phyloP scores from a whole-genome alignment of 2,888 invertebrate genomes.

The Dascillus cervinus region DNA sequence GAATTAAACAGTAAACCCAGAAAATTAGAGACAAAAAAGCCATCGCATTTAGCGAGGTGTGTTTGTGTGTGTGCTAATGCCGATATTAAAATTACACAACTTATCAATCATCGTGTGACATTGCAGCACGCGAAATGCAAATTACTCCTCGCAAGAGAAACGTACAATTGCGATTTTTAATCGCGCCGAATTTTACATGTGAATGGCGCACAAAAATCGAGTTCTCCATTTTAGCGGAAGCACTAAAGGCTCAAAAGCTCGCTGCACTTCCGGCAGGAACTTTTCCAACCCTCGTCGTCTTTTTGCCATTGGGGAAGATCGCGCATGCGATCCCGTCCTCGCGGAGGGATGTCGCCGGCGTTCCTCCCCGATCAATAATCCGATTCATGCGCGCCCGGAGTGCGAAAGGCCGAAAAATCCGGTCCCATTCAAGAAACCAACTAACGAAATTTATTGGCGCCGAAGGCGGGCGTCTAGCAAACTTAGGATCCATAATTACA shows the following conservation, averaged over 20 bases:
- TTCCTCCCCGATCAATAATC: constrained; percentile 27
- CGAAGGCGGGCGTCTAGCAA: constrained; percentile 38
- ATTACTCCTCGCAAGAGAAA: constrained; percentile 18
- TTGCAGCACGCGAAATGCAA: constrained; percentile 20
- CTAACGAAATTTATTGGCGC: constrained; percentile 31
- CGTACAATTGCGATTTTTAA: no score
- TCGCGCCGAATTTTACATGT: neutral
- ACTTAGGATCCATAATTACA: constrained; percentile 35
- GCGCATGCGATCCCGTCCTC: constrained; percentile 22
- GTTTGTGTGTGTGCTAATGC: no score
- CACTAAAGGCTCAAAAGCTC: constrained; percentile 37
- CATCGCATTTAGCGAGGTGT: no score
- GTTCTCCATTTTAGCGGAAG: constrained; percentile 38
- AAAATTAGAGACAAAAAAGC: no score
- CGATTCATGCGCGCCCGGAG: constrained; percentile 27
- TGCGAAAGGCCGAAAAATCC: constrained; percentile 11
- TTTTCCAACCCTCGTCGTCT: constrained; percentile 27
- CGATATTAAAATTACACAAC: constrained; percentile 10
- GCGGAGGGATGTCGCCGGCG: constrained; percentile 12
- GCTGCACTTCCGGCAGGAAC: constrained; percentile 32
- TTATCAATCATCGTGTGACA: constrained; percentile 8
- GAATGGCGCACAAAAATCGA: neutral
- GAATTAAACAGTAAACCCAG: no score
- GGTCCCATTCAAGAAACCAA: constrained; percentile 14
- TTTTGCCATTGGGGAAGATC: constrained; percentile 27